Evolutionary conservation across 2,113 vertebrate species (phyloP), one percentile per base, ranked within the genome.

Genomic region (Dunckerocampus dactyliophorus): DNA sequence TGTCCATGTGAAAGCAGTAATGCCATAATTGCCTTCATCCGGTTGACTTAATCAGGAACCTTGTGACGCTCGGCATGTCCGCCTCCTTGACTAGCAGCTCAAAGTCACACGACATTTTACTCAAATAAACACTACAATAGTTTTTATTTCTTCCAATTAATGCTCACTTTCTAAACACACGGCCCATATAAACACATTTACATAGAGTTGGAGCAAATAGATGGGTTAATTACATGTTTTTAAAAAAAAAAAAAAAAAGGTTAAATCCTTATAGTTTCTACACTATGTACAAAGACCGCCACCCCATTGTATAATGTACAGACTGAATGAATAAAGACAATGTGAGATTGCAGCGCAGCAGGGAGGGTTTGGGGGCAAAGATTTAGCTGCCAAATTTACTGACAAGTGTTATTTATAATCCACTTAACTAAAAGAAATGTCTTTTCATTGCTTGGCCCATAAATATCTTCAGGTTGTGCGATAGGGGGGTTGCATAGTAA

Each of bases 321-420:
- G 72, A 67, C 50, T 15, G 37, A 76, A 59, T 45, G 71, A 69
- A 67, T 52, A 65, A 45, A 71, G 61, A 54, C 50, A 62, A 63
- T 59, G n/a, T 67, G 69, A 65, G 61, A 71, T 77, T 53, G 82
- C 31, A 74, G 72, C 65, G 71, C 65, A 62, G 13, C 12, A 3
- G 39, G 39, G 39, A 14, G 34, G 15, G 43, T 1, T 17, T 14
- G 17, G 19, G 24, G 65, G 66, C 62, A 63, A 58, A 74, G 61
- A 74, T 81, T 87, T 89, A 90, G 88, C 87, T 89, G 89, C 87
- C 87, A 83, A 72, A 81, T 84, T 83, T 71, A 69, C 72, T 72
- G 4, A 37, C 34, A 43, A 43, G 39, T 4, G n/a, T 12, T 21
- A 39, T 56, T 43, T 68, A 28, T 73, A 77, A 64, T 82, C 66